These are phyloP conservation scores for Carassius carassius DNA, from an alignment of 2,113 vertebrate species.

Conservation along the genomic window DNA sequence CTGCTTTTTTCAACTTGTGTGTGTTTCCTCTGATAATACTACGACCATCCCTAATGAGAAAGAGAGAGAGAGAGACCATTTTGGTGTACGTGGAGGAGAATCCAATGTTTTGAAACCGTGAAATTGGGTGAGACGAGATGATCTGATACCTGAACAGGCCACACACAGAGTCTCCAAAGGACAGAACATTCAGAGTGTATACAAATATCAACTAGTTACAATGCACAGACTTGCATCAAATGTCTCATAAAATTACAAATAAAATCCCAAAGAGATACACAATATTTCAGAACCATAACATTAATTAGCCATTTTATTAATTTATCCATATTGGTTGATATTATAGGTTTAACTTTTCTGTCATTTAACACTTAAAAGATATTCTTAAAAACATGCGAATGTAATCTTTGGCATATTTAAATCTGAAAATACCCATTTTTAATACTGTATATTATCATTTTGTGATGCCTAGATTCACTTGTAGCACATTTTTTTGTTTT, in stretches of 20 bases:
- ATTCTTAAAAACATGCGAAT: not conserved
- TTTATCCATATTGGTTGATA: not conserved
- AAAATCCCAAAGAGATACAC: not conserved
- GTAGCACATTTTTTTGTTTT: not conserved
- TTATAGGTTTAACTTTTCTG: not conserved
- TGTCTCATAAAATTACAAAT: not conserved
- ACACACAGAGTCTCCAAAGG: constrained; percentile 59
- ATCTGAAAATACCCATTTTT: too few relatives aligned
- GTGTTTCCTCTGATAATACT: constrained; percentile 43
- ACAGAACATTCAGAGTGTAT: constrained; percentile 4
- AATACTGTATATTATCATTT: too few relatives aligned
- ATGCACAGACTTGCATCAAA: not conserved
- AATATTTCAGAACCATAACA: not conserved
- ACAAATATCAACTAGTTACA: not conserved
- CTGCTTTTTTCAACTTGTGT: constrained; percentile 58
- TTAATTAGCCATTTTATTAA: not conserved
- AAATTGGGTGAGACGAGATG: constrained; percentile 60
- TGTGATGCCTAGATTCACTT: not conserved
- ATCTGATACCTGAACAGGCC: constrained; percentile 60
- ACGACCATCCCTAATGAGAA: constrained; percentile 39
- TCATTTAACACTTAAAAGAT: not conserved
- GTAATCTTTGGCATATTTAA: too few relatives aligned
- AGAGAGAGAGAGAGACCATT: constrained; percentile 25
- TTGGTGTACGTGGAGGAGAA: constrained; percentile 61
- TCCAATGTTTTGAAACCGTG: constrained; percentile 50